Conservation (phyloP, 2,113 vertebrate species). For the Mustela lutreola region DNA sequence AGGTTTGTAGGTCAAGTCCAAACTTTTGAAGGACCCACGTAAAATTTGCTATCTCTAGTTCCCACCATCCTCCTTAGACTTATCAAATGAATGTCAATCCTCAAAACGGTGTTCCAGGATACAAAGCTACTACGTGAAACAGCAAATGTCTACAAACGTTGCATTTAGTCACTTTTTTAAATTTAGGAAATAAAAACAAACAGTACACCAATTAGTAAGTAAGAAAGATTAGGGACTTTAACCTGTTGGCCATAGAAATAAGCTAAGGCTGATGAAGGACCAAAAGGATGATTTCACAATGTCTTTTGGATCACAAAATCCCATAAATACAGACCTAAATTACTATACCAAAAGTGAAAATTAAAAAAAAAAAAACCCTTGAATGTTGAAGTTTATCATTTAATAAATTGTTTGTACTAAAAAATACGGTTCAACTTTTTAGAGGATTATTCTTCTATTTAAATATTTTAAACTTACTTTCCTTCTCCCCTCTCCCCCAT, state of each 20-base stretch:
- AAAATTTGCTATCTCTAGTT: neutral
- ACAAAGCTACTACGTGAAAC: neutral
- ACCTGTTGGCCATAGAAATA: neutral
- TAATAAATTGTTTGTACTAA: neutral
- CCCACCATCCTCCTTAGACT: neutral
- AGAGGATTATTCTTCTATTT: neutral
- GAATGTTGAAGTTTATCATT: slow-evolving; percentile 4
- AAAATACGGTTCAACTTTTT: slow-evolving; percentile 1
- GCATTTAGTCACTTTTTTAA: neutral
- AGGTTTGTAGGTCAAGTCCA: neutral
- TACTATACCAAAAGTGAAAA: neutral
- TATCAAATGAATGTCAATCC: neutral
- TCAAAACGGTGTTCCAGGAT: neutral
- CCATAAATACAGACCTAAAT: neutral
- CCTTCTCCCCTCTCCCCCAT: fast-evolving
- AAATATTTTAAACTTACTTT: neutral
- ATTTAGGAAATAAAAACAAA: neutral
- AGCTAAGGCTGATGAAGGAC: neutral
- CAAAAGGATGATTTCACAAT: slow-evolving; percentile 12
- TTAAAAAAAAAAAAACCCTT: neutral
- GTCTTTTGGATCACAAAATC: neutral
- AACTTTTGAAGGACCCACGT: neutral
- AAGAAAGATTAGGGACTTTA: neutral
- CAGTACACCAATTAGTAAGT: neutral
- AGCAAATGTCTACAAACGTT: neutral